Conservation (phyloP, 2,888 invertebrate species). For the Argyra leucocephala region DNA sequence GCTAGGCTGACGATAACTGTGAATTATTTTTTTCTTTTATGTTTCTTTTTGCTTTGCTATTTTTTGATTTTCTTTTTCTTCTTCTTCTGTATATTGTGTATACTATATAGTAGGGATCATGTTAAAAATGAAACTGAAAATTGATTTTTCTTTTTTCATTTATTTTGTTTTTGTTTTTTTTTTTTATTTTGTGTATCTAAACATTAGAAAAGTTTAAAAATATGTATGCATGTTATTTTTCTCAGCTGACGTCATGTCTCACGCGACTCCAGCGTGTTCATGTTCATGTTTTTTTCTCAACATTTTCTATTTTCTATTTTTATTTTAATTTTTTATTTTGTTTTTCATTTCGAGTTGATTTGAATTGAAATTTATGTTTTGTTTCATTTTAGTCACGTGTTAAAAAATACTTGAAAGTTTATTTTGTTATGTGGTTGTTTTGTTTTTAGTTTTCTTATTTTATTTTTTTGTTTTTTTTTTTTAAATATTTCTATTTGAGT, state of each 20-base stretch:
- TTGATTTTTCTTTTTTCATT: too few relatives aligned
- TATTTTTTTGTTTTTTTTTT: too few relatives aligned
- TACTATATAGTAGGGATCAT: not conserved
- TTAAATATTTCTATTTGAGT: too few relatives aligned
- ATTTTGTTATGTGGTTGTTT: not conserved
- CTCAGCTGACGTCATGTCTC: constrained; percentile 40
- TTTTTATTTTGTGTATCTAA: not conserved
- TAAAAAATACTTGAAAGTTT: not conserved
- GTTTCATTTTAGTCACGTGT: constrained; percentile 2
- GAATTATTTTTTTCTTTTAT: not conserved
- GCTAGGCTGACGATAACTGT: not conserved
- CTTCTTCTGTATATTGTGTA: not conserved
- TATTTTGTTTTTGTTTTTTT: too few relatives aligned
- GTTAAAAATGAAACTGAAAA: not conserved
- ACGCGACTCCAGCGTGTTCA: constrained; percentile 40
- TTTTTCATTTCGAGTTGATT: not conserved
- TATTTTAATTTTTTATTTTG: too few relatives aligned
- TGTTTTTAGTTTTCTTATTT: too few relatives aligned
- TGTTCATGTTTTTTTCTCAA: constrained; percentile 26
- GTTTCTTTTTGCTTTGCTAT: too few relatives aligned
- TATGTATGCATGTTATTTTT: not conserved
- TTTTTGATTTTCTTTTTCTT: not conserved
- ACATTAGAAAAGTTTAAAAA: not conserved
- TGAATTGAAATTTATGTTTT: not conserved
- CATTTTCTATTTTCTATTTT: too few relatives aligned